Conservation (phyloP, 2,888 invertebrate genomes). For the Morpho achilles region DNA sequence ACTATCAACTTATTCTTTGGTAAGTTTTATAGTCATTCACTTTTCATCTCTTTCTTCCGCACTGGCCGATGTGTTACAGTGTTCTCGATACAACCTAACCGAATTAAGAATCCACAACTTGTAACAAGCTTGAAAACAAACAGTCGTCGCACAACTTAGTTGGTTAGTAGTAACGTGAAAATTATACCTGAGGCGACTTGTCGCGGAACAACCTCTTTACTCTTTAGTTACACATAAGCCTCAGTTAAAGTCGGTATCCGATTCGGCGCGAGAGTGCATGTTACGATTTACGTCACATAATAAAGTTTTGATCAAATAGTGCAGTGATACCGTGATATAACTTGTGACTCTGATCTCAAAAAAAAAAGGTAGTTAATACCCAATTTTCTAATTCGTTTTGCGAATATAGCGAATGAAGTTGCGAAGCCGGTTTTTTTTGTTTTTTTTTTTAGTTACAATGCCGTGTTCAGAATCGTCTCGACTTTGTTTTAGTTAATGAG, state of each 20-base stretch:
- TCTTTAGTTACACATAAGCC: constrained; percentile 58
- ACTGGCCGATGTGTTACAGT: constrained; percentile 51
- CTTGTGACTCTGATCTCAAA: constrained; percentile 35
- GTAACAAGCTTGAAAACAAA: constrained; percentile 15
- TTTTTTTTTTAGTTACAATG: constrained; percentile 38
- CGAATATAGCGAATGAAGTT: constrained; percentile 27
- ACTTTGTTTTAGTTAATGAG: constrained; percentile 5
- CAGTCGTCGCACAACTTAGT: constrained; percentile 33
- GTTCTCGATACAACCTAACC: constrained; percentile 40
- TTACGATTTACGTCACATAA: constrained; percentile 25
- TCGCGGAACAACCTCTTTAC: constrained; percentile 48
- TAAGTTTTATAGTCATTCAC: constrained; percentile 47
- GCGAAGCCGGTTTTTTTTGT: constrained; percentile 43
- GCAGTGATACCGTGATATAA: constrained; percentile 54
- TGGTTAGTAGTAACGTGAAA: constrained; percentile 58
- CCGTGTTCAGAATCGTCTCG: constrained; percentile 34
- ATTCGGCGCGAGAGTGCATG: constrained; percentile 19
- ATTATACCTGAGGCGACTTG: constrained; percentile 60
- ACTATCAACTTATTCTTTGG: constrained; percentile 32
- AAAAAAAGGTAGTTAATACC: constrained; percentile 29
- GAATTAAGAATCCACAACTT: constrained; percentile 21
- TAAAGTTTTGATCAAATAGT: constrained; percentile 41
- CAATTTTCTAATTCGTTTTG: constrained; percentile 22
- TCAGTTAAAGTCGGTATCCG: constrained; percentile 39
- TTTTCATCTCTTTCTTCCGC: constrained; percentile 61